Evolutionary conservation across 2,888 invertebrate species (phyloP), one percentile per base, ranked within the genome.

Genomic region (Gryllus longicercus): DNA sequence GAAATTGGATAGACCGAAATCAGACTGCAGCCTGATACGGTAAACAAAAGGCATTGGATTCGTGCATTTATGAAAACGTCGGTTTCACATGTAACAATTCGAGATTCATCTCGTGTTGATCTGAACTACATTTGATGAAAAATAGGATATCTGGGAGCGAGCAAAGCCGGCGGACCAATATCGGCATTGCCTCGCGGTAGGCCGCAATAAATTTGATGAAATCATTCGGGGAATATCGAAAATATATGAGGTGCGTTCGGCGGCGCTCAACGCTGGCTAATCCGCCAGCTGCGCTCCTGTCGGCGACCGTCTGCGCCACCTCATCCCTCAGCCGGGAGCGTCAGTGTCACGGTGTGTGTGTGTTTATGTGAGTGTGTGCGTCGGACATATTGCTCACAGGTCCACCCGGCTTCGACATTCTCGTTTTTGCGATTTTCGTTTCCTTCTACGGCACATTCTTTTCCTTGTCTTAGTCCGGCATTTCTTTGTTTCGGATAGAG

Each of bases 201-300:
- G 16, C n/a, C n/a, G 63, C 63, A 63, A 63, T 63, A 63, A 63
- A 63, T 63, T 63, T 63, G 63, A 63, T 16, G 63, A 63, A 63
- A 63, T 63, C 63, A 63, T 63, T 38, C 63, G n/a, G 63, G n/a
- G 63, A 63, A 63, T 63, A 63, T 63, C n/a, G 63, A 63, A 63
- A 63, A 63, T 63, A 63, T 63, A 63, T 63, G 63, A 63, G 63
- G 63, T 63, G 63, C 16, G 63, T 10, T 63, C 63, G 16, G 63
- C 1, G 63, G n/a, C n/a, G 63, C 63, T 63, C 63, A 18, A n/a
- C 63, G n/a, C 63, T 14, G n/a, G 63, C n/a, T 63, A 63, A 63
- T 63, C 63, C 63, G 14, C 38, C 38, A 8, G 38, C 63, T 63
- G 63, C n/a, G 14, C 63, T 14, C 16, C n/a, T 63, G 63, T n/a